Percentiles rank a stretch among this genome's conserved stretches.
Conservation (phyloP, 2,888 invertebrate genomes). For the Heliconius charithonia region DNA sequence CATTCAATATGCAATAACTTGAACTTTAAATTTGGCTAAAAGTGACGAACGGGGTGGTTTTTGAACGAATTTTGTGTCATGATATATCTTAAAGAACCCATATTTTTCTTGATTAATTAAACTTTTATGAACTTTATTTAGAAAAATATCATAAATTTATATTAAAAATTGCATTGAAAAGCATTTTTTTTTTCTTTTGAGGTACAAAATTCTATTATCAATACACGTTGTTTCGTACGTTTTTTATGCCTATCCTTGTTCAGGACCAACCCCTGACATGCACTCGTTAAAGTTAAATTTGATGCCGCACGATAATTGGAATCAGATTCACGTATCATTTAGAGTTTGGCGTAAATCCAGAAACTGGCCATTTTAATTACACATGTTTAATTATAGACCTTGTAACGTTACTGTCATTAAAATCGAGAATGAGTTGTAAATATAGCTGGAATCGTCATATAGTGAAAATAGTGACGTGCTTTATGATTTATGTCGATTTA, state of each 20-base stretch:
- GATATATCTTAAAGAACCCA: too few species aligned
- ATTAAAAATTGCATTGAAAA: too few species aligned
- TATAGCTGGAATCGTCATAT: not conserved
- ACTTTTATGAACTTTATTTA: too few species aligned
- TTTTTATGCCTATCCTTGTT: not conserved
- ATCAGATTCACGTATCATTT: conserved; percentile 23
- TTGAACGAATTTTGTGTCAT: too few species aligned
- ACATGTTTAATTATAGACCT: conserved; percentile 31
- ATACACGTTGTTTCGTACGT: not conserved
- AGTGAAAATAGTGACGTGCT: not conserved
- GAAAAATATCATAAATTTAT: too few species aligned
- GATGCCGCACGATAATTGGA: not conserved
- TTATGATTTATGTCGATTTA: not conserved
- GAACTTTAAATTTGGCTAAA: too few species aligned
- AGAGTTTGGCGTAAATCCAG: conserved; percentile 20
- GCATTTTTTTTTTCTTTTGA: too few species aligned
- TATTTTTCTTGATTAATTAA: too few species aligned
- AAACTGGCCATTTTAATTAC: conserved; percentile 20
- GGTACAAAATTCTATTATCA: not conserved
- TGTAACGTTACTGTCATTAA: conserved; percentile 30
- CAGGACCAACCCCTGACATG: not conserved
- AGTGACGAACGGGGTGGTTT: too few species aligned
- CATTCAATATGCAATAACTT: too few species aligned
- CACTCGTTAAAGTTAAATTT: not conserved
- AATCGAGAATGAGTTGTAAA: conserved; percentile 13